Evolutionary conservation across 2,888 invertebrate genomes (phyloP), one percentile per base, ranked within the genome.

Genomic region (Temnothorax rugatulus): DNA sequence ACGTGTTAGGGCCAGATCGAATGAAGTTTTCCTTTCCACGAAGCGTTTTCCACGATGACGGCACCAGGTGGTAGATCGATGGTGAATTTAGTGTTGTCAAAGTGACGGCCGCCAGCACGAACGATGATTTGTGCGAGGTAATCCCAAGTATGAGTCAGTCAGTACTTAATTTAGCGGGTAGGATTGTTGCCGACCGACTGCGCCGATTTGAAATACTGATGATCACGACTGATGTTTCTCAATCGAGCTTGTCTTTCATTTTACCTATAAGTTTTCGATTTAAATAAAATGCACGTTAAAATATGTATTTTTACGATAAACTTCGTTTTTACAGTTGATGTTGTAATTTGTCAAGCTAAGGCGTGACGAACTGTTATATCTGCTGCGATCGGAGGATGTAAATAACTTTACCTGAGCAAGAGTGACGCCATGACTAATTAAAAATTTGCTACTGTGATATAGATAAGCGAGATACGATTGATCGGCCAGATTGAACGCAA

Each of bases 61-160:
- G 34, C 83, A 81, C 61, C 81, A 89, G 86, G 89, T 84, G 71
- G 68, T 50, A 69, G 29, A 34, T 50, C 71, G 84, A 54, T 57
- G 21, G 59, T 84, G 74, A 69, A 9, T 66, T 13, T 47, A 57
- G 68, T 64, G 63, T 66, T 71, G 74, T 57, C 84, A 84, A 84
- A 87, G 81, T 89, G 89, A 86, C n/a, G 52, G 73, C 61, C 74
- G 44, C 59, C 59, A 50, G 52, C 66, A 50, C 54, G 75, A 73
- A 71, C 29, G 84, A 88, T 88, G 90, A 90, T 88, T 71, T 84
- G 74, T 29, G 9, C 77, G 64, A 90, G 90, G 90, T 89, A 90
- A 88, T 84, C 82, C 61, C 13, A 18, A 34, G 9, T 59, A n/a
- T 83, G 59, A 77, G 54, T 77, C 54, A 79, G 44, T 11, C 44